Base-by-base conservation (phyloP, 2,113 vertebrate genomes). In the Bothrops jararaca region DNA sequence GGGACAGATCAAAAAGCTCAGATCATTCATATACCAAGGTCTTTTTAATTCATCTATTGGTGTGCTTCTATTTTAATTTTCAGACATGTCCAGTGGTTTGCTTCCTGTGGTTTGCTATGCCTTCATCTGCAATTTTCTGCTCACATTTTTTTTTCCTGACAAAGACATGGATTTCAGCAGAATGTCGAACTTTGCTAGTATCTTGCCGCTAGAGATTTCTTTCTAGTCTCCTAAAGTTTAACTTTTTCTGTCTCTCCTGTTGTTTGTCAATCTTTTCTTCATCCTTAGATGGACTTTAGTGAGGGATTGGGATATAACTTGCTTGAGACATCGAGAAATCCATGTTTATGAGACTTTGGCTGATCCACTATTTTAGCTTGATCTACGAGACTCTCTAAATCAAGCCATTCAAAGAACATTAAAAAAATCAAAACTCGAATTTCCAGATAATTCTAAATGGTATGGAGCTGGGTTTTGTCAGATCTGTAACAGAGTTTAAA, bases 321-420 rank as follows among this genome's bases (percentile, higher is more conserved):
- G 86, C 92, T 95, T 53, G 69, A 95, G 91, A 53, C 42, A 50
- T 91, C 56, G 26, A 94, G 92, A 94, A 97, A 95, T 94, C 93
- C 8, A 3, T 86, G 88, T 91, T 95, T 95, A 92, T 92, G 95
- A 94, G 94, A 86, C 89, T 93, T 92, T 94, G 74, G 29, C 90
- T 96, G 95, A 95, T 95, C 87, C 91, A 85, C 87, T 94, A 56
- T 86, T 97, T 97, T 94, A 96, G 86, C 64, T 95, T 95, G 95
- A 96, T 95, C 94, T 0, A 0, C 9, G 87, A 95, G 34, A 18
- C 91, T 94, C 89, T 93, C 88, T 94, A 95, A 95, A 93, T 96
- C 87, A 95, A 92, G 91, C 86, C 69, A 89, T 94, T 85, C 29
- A 88, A 93, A 48, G 45, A 93, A 50, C 8, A 9, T 50, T 93